phyloP scores from a whole-genome alignment of 1,140 invertebrate species.

The Trachymyrmex septentrionalis region DNA sequence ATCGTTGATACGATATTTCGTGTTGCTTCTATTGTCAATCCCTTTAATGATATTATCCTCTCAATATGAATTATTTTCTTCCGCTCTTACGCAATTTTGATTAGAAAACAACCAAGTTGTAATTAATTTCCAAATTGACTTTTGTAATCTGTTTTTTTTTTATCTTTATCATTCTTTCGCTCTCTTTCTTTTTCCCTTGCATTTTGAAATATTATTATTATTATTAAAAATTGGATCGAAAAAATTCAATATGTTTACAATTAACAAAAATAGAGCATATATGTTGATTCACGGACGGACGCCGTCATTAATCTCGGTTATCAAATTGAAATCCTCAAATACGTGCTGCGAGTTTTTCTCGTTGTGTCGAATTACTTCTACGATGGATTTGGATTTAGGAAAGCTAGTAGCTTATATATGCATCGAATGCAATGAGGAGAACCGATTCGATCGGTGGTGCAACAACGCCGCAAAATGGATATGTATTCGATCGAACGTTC shows the following conservation, averaged over 20 bases:
- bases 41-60: not conserved
- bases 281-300: not conserved
- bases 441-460: constrained; percentile 1
- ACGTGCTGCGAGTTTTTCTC: not conserved
- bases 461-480: not conserved
- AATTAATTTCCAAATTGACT: constrained; percentile 6
- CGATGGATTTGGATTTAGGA: constrained; percentile 40
- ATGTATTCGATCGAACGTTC: constrained; percentile 3
- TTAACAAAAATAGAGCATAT: not conserved
- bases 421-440: constrained; percentile 29
- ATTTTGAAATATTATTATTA: not conserved
- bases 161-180: not conserved
- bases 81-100: not conserved
- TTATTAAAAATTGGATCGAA: not conserved
- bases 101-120: not conserved
- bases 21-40: constrained; percentile 20
- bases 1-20: constrained; percentile 37
- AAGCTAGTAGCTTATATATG: constrained; percentile 10
- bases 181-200: not conserved
- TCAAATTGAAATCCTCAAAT: not conserved
- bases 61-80: not conserved
- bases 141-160: not conserved
- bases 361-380: not conserved
- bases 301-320: not conserved
- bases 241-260: not conserved